phyloP scores from a whole-genome alignment of 1,140 invertebrate species.

The Drosophila nigrodunni region DNA sequence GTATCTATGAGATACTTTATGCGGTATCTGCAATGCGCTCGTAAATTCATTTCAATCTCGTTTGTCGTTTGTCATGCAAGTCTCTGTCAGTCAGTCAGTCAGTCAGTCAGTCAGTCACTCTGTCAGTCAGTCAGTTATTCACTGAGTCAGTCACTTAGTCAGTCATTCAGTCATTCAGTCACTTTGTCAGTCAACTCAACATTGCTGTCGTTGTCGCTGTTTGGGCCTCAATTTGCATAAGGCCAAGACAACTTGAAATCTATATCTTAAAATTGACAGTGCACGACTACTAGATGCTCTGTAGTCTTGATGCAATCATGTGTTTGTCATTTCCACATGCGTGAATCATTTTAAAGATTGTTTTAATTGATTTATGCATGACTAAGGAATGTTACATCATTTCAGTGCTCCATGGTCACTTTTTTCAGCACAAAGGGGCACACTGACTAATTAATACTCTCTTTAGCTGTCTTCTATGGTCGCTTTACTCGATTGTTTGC shows the following conservation, averaged over 20 bases:
- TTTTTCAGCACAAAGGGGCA: too few relatives aligned
- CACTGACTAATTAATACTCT: too few relatives aligned
- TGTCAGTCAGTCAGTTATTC: conserved; percentile 48
- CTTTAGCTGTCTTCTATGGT: too few relatives aligned
- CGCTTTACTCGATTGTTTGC: too few relatives aligned
- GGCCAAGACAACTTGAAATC: conserved; percentile 35
- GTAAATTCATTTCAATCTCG: conserved; percentile 66
- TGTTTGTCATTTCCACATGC: too few relatives aligned
- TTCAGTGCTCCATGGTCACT: too few relatives aligned
- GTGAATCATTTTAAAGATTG: neutral
- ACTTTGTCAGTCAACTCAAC: conserved; percentile 47
- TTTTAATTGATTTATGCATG: too few relatives aligned
- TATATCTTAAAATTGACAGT: neutral
- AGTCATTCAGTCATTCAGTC: conserved; percentile 15
- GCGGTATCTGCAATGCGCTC: conserved; percentile 77
- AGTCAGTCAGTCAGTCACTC: conserved; percentile 53
- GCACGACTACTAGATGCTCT: conserved; percentile 31
- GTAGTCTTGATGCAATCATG: neutral
- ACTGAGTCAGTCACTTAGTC: conserved; percentile 31
- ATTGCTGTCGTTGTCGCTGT: conserved; percentile 35
- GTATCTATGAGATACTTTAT: conserved; percentile 74
- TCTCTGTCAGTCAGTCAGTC: conserved; percentile 47
- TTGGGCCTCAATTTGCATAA: conserved; percentile 55
- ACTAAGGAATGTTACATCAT: too few relatives aligned
- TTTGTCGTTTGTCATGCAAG: conserved; percentile 69